Conservation (phyloP, 2,888 invertebrate species). For the Erebia epiphron region DNA sequence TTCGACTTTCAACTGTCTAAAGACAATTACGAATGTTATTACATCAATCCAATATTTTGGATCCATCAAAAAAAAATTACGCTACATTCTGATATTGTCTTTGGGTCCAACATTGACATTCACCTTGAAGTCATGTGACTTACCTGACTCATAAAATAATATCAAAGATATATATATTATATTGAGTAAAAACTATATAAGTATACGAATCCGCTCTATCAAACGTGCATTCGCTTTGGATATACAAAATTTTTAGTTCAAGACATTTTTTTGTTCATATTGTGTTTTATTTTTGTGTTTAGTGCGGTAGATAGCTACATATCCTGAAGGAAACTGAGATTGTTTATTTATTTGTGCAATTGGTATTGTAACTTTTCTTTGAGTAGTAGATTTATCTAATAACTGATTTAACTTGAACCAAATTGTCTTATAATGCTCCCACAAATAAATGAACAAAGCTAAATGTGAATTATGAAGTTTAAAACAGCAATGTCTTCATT, state of each 20-base stretch:
- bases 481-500: conserved; percentile 64
- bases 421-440: conserved; percentile 40
- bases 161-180: not conserved
- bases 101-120: conserved; percentile 42
- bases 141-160: not conserved
- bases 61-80: not conserved
- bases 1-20: conserved; percentile 30
- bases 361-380: conserved; percentile 10
- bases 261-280: conserved; percentile 38
- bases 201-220: conserved; percentile 10
- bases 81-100: conserved; percentile 40
- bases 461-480: conserved; percentile 66
- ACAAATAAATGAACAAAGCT: conserved; percentile 67
- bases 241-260: conserved; percentile 14
- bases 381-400: not conserved
- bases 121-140: conserved; percentile 41
- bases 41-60: not conserved
- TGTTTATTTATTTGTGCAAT: conserved; percentile 70
- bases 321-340: conserved; percentile 79
- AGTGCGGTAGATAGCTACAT: conserved; percentile 55
- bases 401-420: conserved; percentile 18
- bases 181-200: not conserved
- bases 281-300: conserved; percentile 42
- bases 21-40: conserved; percentile 34
- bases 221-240: conserved; percentile 24